These are phyloP conservation scores for Dromococcyx pavoninus DNA, from an alignment of 2,797 vertebrate species.

Conservation along the genomic window DNA sequence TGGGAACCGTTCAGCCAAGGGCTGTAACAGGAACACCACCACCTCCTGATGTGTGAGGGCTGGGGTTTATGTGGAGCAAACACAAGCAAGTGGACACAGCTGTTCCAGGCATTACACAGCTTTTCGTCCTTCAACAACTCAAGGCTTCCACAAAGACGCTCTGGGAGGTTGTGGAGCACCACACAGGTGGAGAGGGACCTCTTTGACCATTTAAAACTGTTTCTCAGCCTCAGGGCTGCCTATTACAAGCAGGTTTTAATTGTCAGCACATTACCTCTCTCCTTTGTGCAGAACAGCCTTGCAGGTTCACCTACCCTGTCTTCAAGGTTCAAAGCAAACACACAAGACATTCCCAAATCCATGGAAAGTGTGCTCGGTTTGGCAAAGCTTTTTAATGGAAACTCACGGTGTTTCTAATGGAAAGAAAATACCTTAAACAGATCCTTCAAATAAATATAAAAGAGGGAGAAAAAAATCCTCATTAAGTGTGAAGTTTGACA, in stretches of 20 bases:
- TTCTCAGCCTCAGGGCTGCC: background rate
- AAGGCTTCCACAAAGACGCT: background rate
- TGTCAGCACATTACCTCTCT: background rate
- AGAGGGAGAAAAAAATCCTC: no score
- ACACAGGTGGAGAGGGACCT: background rate
- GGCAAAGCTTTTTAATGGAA: slow-evolving; percentile 18
- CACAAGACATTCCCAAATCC: background rate
- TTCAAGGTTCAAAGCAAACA: slow-evolving; percentile 34
- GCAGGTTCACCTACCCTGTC: background rate
- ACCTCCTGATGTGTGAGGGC: background rate
- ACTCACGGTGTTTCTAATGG: background rate
- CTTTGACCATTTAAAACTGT: background rate
- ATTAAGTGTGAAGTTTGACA: background rate
- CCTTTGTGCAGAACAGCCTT: background rate
- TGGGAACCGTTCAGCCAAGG: background rate
- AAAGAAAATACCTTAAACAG: background rate
- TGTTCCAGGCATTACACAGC: background rate
- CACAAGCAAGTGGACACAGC: background rate
- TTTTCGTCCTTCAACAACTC: background rate
- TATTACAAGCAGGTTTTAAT: background rate
- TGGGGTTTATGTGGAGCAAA: background rate
- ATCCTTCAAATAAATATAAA: background rate
- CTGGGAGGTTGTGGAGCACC: background rate
- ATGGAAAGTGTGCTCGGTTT: background rate
- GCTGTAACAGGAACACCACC: background rate